Conservation (phyloP, 2,888 invertebrate genomes). For the Rutpela maculata region DNA sequence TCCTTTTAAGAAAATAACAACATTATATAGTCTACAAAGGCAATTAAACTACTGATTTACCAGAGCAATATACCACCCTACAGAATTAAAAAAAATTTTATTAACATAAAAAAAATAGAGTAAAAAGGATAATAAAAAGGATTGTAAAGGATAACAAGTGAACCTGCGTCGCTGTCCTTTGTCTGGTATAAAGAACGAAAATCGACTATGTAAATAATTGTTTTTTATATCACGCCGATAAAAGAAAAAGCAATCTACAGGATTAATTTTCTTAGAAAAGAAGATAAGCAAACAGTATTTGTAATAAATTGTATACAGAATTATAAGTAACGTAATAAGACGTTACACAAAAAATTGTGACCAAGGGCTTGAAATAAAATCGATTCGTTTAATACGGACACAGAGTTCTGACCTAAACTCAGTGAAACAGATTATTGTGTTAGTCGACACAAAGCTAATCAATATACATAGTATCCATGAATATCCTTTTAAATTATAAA, state of each 20-base stretch:
- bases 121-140: neutral
- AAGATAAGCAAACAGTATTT: neutral
- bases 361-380: neutral
- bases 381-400: neutral
- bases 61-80: neutral
- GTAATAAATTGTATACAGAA: neutral
- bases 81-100: neutral
- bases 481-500: neutral
- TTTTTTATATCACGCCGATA: neutral
- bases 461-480: neutral
- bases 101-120: neutral
- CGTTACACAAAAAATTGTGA: neutral
- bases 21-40: no score
- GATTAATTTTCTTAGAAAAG: neutral
- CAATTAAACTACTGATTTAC: no score
- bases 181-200: neutral
- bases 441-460: constrained; percentile 2
- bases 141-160: neutral
- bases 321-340: neutral
- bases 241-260: neutral
- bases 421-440: constrained; percentile 7
- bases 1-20: no score
- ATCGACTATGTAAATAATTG: neutral
- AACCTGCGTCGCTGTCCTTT: neutral
- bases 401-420: neutral